Base-by-base conservation (phyloP, 2,888 invertebrate species). In the Drosophila kuntzei region DNA sequence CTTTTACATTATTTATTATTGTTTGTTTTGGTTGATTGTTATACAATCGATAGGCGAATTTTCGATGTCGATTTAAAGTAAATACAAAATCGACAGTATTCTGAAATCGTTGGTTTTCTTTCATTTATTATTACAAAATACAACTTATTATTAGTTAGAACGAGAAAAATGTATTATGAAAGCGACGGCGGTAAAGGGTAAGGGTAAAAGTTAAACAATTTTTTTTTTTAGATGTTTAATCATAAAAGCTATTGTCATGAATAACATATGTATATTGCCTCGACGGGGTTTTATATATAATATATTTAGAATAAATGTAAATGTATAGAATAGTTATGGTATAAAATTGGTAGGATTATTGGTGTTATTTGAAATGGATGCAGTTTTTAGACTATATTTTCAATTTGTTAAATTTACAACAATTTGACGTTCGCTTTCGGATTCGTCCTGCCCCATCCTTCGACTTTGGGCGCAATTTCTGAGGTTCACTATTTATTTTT, bases 101-200 rank as follows among this genome's bases (percentile, higher is more conserved):
- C 66, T 70, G 55, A 72, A 76, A 80, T 79, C 66, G 80, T 72
- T 83, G 80, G 77, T 86, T 78, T 79, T 63, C 60, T 58, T 66
- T 59, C 61, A 25, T 66, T 69, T 71, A 84, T 77, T 77, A 76
- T 79, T 86, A 87, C 79, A 80, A 81, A 82, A 78, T 82, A 86
- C 79, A 87, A 67, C 71, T 84, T 75, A 81, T 67, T 74, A 83
- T 83, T 78, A 79, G 81, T 87, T 87, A 75, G 75, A 84, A 87
- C 81, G 77, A 84, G 58, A 69, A 77, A 76, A 64, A 66, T 64
- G 65, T 72, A 71, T 64, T 66, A 73, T 76, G 72, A 76, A 77
- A 77, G 70, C 70, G 70, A 51, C 72, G 72, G 57, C 49, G 47
- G 47, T 44, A 47, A 36, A 61, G 20, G 32, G 16, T n/a, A 32